phyloP scores from a whole-genome alignment of 2,888 invertebrate genomes.

The Branchinecta sandiegonensis region DNA sequence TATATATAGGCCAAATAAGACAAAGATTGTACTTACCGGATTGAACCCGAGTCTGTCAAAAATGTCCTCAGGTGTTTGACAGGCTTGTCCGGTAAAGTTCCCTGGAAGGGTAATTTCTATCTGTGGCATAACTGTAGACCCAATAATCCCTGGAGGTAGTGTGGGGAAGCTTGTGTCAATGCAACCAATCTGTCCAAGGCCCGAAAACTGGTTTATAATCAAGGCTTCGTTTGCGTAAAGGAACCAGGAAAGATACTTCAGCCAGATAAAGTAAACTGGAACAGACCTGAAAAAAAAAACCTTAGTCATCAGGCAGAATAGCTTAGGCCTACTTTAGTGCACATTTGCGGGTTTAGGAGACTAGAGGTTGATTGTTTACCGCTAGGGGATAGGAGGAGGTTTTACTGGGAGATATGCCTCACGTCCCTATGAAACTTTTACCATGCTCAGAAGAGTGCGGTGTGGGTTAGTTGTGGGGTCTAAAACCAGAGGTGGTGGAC shows the following conservation, averaged over 20 bases:
- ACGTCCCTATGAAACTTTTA: no score
- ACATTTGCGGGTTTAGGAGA: no score
- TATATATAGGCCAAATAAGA: neutral
- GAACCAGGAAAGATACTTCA: constrained; percentile 81
- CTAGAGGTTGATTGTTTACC: no score
- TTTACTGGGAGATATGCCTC: no score
- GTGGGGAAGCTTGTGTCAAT: constrained; percentile 32
- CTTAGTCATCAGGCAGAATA: no score
- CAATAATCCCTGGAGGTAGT: neutral
- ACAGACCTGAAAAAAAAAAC: constrained; percentile 47
- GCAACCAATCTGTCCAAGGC: constrained; percentile 59
- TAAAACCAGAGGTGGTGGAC: no score
- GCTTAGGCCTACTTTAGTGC: no score
- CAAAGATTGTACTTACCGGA: constrained; percentile 40
- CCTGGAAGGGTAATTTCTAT: neutral
- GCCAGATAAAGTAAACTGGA: constrained; percentile 67
- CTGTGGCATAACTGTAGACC: neutral
- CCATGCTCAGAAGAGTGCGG: no score
- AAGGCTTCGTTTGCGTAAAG: constrained; percentile 79
- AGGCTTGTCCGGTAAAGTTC: constrained; percentile 31
- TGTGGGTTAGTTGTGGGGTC: no score
- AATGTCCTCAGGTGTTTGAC: constrained; percentile 61
- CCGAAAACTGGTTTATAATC: constrained; percentile 73
- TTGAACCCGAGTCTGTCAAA: constrained; percentile 62
- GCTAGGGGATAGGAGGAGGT: no score